These are phyloP conservation scores for Heliocidaris tuberculata DNA, from an alignment of 35 echinoderm and acorn worm species.

Conservation along the genomic window DNA sequence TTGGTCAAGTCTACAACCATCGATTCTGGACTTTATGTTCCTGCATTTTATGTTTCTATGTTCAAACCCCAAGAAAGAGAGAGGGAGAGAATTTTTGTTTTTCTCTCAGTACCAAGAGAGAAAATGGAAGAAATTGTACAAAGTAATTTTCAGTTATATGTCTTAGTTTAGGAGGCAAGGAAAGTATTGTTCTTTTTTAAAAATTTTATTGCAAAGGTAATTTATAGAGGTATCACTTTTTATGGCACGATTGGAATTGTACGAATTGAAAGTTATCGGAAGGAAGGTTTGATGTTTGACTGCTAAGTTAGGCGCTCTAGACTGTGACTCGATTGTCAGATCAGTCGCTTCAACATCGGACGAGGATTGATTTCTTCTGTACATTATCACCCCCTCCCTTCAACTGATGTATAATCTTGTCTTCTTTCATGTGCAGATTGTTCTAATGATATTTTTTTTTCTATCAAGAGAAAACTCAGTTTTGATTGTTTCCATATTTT, in stretches of 20 bases:
- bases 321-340: background rate
- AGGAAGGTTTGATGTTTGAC: background rate
- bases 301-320: background rate
- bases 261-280: background rate
- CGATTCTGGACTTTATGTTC: background rate
- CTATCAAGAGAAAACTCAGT: background rate
- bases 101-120: background rate
- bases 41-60: background rate
- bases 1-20: background rate
- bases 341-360: conserved; percentile 1
- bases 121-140: conserved; percentile 34
- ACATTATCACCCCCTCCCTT: background rate
- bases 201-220: background rate
- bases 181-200: conserved; percentile 15
- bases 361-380: background rate
- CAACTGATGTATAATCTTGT: background rate
- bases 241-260: background rate
- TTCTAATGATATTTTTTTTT: background rate
- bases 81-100: conserved; percentile 19
- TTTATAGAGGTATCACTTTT: background rate
- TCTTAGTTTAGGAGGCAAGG: conserved; percentile 20
- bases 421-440: background rate
- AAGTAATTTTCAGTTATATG: conserved; percentile 21
- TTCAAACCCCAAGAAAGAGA: conserved; percentile 14
- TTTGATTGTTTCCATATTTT: background rate